Base-by-base conservation (phyloP, 2,888 invertebrate species). In the Drosophila koepferae region DNA sequence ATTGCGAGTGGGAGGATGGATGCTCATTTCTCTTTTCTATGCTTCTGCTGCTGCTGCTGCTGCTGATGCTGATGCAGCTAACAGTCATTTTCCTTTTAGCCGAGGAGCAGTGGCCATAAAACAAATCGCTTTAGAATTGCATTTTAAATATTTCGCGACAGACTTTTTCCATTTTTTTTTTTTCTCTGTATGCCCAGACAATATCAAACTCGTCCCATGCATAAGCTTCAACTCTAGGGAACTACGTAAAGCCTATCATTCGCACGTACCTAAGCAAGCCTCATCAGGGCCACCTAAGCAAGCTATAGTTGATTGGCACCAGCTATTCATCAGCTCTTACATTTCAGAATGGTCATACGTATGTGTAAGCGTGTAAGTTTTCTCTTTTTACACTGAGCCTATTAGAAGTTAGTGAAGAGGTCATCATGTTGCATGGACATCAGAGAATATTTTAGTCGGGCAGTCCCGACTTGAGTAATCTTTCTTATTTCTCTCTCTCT, bases 91-190 rank as follows among this genome's bases (percentile, higher is more conserved):
- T 40, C 41, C 20, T 61, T 40, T 54, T 58, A 54, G 60, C 28
- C 10, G 20, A 16, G 38, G 16, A 51, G 43, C 61, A 36, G 31
- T 72, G 53, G 60, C 73, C 73, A 81, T 77, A 75, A 79, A 89
- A 81, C 89, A 89, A 89, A 89, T 85, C 73, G 82, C 75, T 80
- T 87, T 84, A 69, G 68, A 89, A 89, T 81, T 81, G 87, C 82
- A 87, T 80, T 89, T 85, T 84, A 89, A 84, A 89, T 84, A 86
- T 86, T 89, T 84, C 66, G 64, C 70, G 43, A 74, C 54, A 54
- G 54, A 38, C 49, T 40, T 55, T 7, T 40, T n/a, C 20, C 0
- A 10, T 10, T 61, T 68, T 74, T 38, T 77, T 53, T 34, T 34
- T n/a, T n/a, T n/a, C n/a, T 12, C 4, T 7, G 14, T 41, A 28